Conservation (phyloP, 2,113 vertebrate genomes). For the Meleagris gallopavo region DNA sequence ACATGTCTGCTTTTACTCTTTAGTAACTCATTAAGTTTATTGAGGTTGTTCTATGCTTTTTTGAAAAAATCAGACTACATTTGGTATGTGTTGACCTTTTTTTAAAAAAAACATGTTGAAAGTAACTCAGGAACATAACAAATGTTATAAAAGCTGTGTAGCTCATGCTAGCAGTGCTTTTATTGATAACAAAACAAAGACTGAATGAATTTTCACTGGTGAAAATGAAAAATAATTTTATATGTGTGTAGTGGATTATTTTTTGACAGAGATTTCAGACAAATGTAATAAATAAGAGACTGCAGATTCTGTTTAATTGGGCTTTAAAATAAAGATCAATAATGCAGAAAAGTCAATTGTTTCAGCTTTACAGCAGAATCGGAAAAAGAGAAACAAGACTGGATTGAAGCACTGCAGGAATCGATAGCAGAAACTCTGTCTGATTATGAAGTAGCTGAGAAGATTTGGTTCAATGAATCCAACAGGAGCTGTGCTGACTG, state of each 20-base stretch:
- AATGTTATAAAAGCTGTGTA: background rate
- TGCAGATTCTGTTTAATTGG: slow-evolving; percentile 79
- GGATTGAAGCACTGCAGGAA: slow-evolving; percentile 95
- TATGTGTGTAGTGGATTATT: background rate
- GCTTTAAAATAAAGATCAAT: slow-evolving; percentile 84
- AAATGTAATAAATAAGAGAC: slow-evolving; percentile 58
- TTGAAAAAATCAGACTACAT: background rate
- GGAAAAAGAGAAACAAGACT: slow-evolving; percentile 92
- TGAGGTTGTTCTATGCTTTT: background rate
- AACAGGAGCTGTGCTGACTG: slow-evolving; percentile 96
- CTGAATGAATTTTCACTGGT: background rate
- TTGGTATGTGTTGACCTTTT: background rate
- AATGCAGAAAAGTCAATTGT: slow-evolving; percentile 81
- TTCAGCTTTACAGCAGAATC: slow-evolving; percentile 95
- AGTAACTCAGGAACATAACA: background rate
- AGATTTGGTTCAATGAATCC: slow-evolving; percentile 98
- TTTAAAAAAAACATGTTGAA: background rate
- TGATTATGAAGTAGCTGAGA: slow-evolving; percentile 98
- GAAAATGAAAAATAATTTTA: slow-evolving; percentile 3
- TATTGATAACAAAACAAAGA: background rate
- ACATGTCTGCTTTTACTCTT: background rate
- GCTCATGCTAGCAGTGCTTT: background rate
- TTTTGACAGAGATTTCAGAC: slow-evolving; percentile 35
- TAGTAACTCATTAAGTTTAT: background rate
- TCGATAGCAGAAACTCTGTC: slow-evolving; percentile 95